These are phyloP conservation scores for Ibycter americanus DNA, from an alignment of 2,797 vertebrate species.

Conservation along the genomic window DNA sequence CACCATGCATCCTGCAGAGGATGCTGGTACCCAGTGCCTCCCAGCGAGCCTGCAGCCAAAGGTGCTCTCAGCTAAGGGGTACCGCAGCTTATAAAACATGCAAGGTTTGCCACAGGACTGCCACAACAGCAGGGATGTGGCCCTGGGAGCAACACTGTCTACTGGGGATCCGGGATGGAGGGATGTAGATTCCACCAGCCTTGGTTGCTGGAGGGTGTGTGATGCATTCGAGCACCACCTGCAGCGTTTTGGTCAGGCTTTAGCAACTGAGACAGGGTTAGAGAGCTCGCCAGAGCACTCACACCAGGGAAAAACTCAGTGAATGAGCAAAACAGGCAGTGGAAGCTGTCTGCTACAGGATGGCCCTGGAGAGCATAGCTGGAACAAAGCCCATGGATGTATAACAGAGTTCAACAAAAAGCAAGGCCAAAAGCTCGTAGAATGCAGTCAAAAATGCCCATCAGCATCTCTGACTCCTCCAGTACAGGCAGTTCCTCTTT, in stretches of 20 bases:
- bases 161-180: background rate
- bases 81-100: background rate
- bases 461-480: background rate
- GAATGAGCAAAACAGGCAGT: background rate
- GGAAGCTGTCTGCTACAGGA: background rate
- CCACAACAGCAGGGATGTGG: background rate
- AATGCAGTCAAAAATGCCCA: background rate
- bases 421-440: background rate
- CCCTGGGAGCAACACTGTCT: background rate
- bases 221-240: background rate
- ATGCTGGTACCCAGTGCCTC: background rate
- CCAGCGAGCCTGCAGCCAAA: background rate
- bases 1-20: fast-evolving
- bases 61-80: background rate
- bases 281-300: background rate
- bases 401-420: background rate
- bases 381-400: background rate
- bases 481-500: background rate
- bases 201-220: fast-evolving
- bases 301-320: background rate
- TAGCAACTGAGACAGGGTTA: background rate
- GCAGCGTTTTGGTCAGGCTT: background rate
- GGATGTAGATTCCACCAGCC: background rate
- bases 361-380: background rate
- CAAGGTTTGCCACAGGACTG: background rate